A percentile compares a stretch with the other conserved stretches of the same genome.
Evolutionary conservation across 2,888 invertebrate genomes (phyloP).

Genomic region (Coelogynopora nodosa): DNA sequence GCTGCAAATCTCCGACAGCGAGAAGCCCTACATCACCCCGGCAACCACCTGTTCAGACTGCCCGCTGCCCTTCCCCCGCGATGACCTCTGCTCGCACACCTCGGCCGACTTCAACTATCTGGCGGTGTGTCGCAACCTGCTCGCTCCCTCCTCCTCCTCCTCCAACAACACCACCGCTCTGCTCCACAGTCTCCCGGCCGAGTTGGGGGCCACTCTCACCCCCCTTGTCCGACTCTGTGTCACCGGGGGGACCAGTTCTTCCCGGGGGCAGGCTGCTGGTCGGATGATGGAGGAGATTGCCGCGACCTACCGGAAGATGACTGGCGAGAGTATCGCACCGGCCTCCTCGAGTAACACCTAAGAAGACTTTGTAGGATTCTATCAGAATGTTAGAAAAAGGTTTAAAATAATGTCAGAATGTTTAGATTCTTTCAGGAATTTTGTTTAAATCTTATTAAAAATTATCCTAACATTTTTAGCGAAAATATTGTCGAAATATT

Average conservation of each 20-base stretch:
- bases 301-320: neutral
- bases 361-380: too few species aligned
- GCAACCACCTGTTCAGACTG: neutral
- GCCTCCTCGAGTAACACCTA: too few species aligned
- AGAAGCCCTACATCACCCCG: neutral
- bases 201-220: neutral
- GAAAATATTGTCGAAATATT: too few species aligned
- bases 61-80: neutral
- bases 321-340: neutral
- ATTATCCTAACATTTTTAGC: too few species aligned
- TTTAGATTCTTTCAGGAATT: too few species aligned
- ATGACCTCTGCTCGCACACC: neutral
- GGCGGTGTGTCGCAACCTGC: neutral
- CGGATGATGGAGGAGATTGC: neutral
- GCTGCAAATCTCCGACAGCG: neutral
- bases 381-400: too few species aligned
- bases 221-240: neutral
- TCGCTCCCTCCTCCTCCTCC: neutral
- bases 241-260: neutral
- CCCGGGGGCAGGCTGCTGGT: neutral
- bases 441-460: too few species aligned
- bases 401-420: too few species aligned
- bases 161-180: neutral
- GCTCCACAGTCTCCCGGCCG: neutral
- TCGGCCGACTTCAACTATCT: neutral